Evolutionary conservation across 2,888 invertebrate species (phyloP), one percentile per base, ranked within the genome.

Genomic region (Ariolimax columbianus): DNA sequence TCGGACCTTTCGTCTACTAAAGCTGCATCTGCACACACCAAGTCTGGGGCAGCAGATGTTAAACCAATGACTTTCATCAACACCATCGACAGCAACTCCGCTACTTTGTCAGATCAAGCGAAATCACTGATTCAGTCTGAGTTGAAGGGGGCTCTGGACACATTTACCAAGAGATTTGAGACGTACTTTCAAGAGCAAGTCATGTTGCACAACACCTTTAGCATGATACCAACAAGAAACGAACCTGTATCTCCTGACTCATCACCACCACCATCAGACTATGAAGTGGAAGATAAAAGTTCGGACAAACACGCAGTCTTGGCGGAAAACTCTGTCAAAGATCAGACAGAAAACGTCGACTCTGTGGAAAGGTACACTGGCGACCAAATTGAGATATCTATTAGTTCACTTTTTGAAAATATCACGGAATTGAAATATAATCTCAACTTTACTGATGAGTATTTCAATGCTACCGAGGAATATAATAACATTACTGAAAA

Each of bases 71-170:
- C n/a, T n/a, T 40, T 72, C 14, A 72, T 81, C n/a, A 66, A 83
- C 55, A 40, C 75, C 1, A 19, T 84, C 0, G 84, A 72, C n/a
- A 78, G 26, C 70, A 78, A 55, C 40, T 40, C 47, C 36, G 43
- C 43, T 68, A 79, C 78, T 14, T 43, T 81, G 26, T 59, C 66
- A 7, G 55, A 23, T 33, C 43, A 78, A 43, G 85, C 85, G 33
- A 87, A 83, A 77, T 70, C 83, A 0, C 38, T 86, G 79, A 83
- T 86, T 43, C 83, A 86, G 66, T 36, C 86, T 2, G 87, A 88
- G 82, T 70, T 88, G 23, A 77, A 85, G 51, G 73, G 63, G 9
- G 38, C 85, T 33, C 66, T 85, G 4, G 85, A 87, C 40, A 87
- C 87, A 30, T 86, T 83, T 43, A 87, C 87, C 17, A 85, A 81